Evolutionary conservation across 2,797 vertebrate genomes (phyloP).

Genomic region (Poecilia velifera): DNA sequence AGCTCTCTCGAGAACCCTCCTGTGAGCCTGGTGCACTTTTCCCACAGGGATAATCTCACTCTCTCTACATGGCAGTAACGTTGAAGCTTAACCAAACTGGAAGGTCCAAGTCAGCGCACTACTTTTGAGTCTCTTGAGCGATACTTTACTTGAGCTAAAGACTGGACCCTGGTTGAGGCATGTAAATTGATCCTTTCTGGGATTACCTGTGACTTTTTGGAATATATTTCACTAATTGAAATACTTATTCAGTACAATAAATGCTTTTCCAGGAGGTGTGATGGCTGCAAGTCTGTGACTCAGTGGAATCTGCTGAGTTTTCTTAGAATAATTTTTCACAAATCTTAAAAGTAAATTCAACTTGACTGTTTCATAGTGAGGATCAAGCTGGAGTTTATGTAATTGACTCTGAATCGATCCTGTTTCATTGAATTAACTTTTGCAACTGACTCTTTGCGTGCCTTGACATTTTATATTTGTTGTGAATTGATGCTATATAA

Average conservation of each 20-base stretch:
- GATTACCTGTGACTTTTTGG: neutral
- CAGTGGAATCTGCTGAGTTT: neutral
- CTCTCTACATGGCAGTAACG: neutral
- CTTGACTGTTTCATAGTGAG: neutral
- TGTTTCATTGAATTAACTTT: neutral
- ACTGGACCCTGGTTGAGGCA: neutral
- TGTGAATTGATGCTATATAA: neutral
- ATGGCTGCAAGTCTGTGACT: neutral
- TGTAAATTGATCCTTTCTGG: neutral
- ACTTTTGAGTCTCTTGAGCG: neutral
- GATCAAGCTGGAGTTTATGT: neutral
- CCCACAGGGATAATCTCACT: neutral
- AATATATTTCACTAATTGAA: neutral
- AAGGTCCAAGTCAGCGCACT: neutral
- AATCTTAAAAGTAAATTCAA: neutral
- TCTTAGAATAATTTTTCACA: neutral
- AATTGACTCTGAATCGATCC: neutral
- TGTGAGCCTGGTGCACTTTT: neutral
- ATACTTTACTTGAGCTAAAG: no score
- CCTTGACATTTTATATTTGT: neutral
- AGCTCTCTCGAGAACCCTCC: neutral
- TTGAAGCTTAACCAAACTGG: neutral
- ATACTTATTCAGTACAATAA: neutral
- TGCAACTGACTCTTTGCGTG: neutral
- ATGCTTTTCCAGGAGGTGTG: neutral